Evolutionary conservation across 2,113 vertebrate species (phyloP).

Genomic region (Neogobius melanostomus): DNA sequence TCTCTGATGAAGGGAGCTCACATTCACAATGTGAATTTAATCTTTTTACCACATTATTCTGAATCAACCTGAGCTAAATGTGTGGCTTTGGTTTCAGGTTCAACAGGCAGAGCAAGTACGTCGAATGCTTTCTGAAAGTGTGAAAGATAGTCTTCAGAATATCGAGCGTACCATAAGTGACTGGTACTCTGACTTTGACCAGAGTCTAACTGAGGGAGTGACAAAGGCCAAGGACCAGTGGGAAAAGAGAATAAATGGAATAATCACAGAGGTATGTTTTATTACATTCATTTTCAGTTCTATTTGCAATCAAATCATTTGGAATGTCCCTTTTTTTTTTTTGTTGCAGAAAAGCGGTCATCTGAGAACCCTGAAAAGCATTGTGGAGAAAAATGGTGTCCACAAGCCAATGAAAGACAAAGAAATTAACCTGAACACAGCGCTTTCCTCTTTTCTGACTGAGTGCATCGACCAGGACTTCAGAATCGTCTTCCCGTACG

Average conservation of each 20-base stretch:
- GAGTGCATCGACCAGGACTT: not conserved
- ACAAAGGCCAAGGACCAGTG: conserved; percentile 5
- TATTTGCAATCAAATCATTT: too few relatives aligned
- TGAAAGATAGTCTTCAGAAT: fast-evolving
- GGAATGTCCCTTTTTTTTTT: too few relatives aligned
- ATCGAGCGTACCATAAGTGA: not conserved
- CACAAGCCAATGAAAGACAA: not conserved
- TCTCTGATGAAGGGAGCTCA: conserved; percentile 40
- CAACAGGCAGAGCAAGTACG: not conserved
- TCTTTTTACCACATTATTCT: not conserved
- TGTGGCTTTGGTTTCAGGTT: conserved; percentile 25
- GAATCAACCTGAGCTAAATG: not conserved
- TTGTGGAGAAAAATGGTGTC: not conserved
- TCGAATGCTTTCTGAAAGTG: not conserved
- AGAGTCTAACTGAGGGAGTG: conserved; percentile 28
- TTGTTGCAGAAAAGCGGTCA: not conserved
- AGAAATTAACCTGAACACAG: not conserved
- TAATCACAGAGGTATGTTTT: not conserved
- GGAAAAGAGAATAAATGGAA: not conserved
- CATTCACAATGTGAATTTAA: not conserved
- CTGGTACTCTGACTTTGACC: not conserved
- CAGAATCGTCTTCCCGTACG: not conserved
- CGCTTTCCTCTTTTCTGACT: not conserved
- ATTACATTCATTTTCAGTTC: too few relatives aligned
- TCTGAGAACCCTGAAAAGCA: not conserved